Conservation (phyloP, 2,113 vertebrate species). For the Osmerus eperlanus region DNA sequence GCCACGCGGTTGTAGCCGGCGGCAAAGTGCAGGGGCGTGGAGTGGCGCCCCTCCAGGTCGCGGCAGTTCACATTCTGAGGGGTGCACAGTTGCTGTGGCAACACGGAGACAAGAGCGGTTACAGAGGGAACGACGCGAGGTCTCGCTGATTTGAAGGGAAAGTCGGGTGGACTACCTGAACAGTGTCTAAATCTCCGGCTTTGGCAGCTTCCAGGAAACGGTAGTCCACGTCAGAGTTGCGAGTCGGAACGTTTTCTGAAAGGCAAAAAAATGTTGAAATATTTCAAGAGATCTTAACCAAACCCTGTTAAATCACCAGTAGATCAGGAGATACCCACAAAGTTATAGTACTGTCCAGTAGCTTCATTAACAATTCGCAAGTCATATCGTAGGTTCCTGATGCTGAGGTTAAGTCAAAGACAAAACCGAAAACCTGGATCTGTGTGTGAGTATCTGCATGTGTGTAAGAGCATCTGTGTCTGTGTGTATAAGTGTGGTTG, state of each 20-base stretch:
- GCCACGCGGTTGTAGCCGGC: constrained; percentile 96
- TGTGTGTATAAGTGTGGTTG: too few species aligned
- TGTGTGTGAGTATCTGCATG: too few species aligned
- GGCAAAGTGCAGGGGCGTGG: constrained; percentile 95
- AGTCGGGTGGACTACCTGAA: constrained; percentile 77
- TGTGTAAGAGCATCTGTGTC: too few species aligned
- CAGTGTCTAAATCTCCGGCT: constrained; percentile 97
- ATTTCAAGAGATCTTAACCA: neutral
- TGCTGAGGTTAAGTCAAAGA: too few species aligned
- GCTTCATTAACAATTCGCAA: neutral
- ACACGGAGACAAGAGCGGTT: constrained; percentile 14
- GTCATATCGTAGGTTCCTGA: neutral
- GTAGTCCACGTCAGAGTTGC: constrained; percentile 97
- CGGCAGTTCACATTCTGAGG: constrained; percentile 97
- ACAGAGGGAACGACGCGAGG: neutral
- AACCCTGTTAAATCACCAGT: neutral
- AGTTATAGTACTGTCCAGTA: too few species aligned
- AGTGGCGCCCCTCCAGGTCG: constrained; percentile 95
- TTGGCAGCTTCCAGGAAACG: constrained; percentile 95
- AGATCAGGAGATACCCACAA: neutral
- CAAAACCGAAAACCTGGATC: too few species aligned
- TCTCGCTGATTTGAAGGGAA: neutral
- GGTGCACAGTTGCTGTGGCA: constrained; percentile 91
- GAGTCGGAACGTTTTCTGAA: constrained; percentile 90
- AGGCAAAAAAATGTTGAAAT: neutral